phyloP scores from a whole-genome alignment of 1,140 invertebrate species.

The Chironomus striatipennis region DNA sequence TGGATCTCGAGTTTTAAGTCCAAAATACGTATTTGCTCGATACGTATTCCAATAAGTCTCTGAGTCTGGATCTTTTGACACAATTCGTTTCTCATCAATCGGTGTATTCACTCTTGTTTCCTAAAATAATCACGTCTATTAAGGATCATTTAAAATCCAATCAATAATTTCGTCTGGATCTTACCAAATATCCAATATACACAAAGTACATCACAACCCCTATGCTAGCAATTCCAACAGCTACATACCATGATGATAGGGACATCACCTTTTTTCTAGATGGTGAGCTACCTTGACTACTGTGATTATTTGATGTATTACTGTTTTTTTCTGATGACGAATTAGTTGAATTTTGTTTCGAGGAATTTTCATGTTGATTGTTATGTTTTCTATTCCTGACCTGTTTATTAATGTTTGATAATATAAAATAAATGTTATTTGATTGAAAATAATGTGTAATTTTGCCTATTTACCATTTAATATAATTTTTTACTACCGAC shows the following conservation, averaged over 20 bases:
- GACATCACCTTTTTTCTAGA: conserved; percentile 29
- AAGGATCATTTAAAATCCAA: neutral
- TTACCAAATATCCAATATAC: conserved; percentile 62
- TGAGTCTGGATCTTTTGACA: conserved; percentile 52
- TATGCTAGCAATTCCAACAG: conserved; percentile 45
- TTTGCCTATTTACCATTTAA: neutral
- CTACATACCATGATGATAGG: conserved; percentile 44
- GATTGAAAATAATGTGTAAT: neutral
- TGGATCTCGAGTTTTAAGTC: conserved; percentile 81
- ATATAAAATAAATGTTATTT: neutral
- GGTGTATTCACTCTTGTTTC: conserved; percentile 85
- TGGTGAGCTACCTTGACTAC: neutral
- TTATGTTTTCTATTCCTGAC: neutral
- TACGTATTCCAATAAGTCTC: conserved; percentile 90
- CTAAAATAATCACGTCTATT: neutral
- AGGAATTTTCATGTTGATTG: neutral
- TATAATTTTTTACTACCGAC: neutral
- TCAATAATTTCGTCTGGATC: neutral
- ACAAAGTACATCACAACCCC: conserved; percentile 61
- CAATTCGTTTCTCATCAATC: conserved; percentile 64
- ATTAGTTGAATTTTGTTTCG: neutral
- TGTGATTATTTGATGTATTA: neutral
- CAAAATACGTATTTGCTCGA: conserved; percentile 79
- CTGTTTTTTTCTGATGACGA: neutral
- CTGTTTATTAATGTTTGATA: neutral